Evolutionary conservation across 2,797 vertebrate species (phyloP).

Genomic region (Streptopelia turtur): DNA sequence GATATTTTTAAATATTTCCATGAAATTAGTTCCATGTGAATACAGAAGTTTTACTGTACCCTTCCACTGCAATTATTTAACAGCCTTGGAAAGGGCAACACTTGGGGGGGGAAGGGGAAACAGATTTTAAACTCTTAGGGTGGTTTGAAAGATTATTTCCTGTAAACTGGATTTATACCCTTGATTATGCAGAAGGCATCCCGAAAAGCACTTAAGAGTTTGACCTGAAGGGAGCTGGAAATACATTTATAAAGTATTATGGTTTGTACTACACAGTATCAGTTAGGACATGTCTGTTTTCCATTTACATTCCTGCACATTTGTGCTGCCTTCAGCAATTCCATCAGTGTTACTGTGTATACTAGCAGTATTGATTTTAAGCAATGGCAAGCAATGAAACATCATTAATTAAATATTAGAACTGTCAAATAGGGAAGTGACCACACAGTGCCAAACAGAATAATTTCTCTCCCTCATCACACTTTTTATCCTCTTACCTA

Average conservation of each 20-base stretch:
- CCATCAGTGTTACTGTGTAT: background rate
- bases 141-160: constrained; percentile 50
- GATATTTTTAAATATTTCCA: background rate
- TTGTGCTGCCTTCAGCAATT: constrained; percentile 47
- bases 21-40: constrained; percentile 52
- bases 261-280: constrained; percentile 23
- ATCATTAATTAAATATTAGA: background rate
- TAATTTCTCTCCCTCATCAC: background rate
- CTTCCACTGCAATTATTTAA: constrained; percentile 15
- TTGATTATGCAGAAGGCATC: constrained; percentile 45
- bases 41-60: constrained; percentile 7
- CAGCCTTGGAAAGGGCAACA: background rate
- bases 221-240: constrained; percentile 57
- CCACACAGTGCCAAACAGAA: background rate
- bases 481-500: constrained; percentile 80
- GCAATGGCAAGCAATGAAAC: background rate
- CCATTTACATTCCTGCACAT: constrained; percentile 55
- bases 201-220: constrained; percentile 34
- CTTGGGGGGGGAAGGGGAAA: background rate
- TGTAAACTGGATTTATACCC: constrained; percentile 32
- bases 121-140: background rate
- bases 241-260: constrained; percentile 15
- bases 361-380: background rate
- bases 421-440: background rate
- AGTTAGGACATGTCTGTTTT: constrained; percentile 34